A percentile compares a stretch with the other conserved stretches of the same genome.
phyloP scores from a whole-genome alignment of 2,888 invertebrate genomes.

The Melieria omissa region DNA sequence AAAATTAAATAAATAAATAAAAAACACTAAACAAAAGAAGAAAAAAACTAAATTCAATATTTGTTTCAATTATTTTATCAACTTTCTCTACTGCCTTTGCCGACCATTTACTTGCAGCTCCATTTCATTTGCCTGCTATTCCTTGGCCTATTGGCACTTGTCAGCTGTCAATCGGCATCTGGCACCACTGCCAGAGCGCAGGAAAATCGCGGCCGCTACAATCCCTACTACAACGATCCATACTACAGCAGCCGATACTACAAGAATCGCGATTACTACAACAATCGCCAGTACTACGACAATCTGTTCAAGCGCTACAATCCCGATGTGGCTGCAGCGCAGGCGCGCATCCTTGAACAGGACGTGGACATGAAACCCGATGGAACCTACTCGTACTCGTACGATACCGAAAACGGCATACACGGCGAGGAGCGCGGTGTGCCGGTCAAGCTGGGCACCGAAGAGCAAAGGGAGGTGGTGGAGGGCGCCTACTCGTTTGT shows the following conservation, averaged over 20 bases:
- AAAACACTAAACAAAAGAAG: too few species aligned
- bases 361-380: conserved; percentile 48
- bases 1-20: too few species aligned
- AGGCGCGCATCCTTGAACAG: conserved; percentile 54
- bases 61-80: too few species aligned
- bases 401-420: conserved; percentile 63
- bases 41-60: too few species aligned
- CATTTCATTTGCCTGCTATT: background rate
- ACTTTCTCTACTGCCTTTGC: too few species aligned
- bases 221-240: conserved; percentile 48
- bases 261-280: conserved; percentile 53
- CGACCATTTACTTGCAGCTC: conserved; percentile 17
- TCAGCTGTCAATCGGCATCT: conserved; percentile 9
- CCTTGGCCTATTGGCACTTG: conserved; percentile 11
- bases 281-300: conserved; percentile 55
- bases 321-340: conserved; percentile 49
- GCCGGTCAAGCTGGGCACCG: conserved; percentile 46
- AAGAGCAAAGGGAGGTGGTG: conserved; percentile 52
- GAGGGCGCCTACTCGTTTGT: conserved; percentile 60
- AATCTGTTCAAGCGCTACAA: conserved; percentile 54
- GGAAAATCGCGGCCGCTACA: conserved; percentile 40
- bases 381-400: conserved; percentile 56
- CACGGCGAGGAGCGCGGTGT: conserved; percentile 57
- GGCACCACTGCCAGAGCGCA: background rate
- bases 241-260: conserved; percentile 51